These are phyloP conservation scores for Halichondria panicea DNA, from an alignment of 37 sponge, comb jelly and placozoan genomes.

Conservation along the genomic window DNA sequence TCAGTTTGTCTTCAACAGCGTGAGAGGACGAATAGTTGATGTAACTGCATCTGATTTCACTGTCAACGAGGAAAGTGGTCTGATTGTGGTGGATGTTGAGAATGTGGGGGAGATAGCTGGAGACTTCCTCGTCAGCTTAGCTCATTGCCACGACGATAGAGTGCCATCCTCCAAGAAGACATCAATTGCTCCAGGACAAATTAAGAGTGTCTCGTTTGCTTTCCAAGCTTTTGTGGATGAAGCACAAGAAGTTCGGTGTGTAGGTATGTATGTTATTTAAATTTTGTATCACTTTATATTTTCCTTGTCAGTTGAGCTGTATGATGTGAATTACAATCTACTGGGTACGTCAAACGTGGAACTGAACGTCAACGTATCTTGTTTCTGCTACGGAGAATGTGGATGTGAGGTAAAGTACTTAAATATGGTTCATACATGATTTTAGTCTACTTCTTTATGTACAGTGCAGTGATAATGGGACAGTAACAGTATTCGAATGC, in stretches of 20 bases:
- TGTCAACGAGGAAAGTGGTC: constrained; percentile 33
- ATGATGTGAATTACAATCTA: constrained; percentile 61
- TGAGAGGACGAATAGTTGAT: constrained; percentile 62
- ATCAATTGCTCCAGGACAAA: constrained; percentile 50
- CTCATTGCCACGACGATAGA: constrained; percentile 37
- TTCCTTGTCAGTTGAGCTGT: constrained; percentile 56
- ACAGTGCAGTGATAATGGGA: constrained; percentile 18
- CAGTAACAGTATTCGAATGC: constrained; percentile 1
- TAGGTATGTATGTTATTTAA: constrained; percentile 38
- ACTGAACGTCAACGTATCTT: constrained; percentile 60
- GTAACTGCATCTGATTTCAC: constrained; percentile 37
- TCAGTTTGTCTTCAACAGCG: constrained; percentile 61
- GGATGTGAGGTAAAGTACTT: constrained; percentile 79
- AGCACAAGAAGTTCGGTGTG: constrained; percentile 43
- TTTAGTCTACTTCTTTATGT: not conserved
- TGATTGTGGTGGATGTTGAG: constrained; percentile 56
- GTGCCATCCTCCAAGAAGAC: constrained; percentile 22
- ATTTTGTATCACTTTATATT: not conserved
- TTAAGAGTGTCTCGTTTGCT: constrained; percentile 27
- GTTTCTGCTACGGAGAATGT: constrained; percentile 81
- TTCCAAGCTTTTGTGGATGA: constrained; percentile 22
- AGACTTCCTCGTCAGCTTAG: constrained; percentile 55
- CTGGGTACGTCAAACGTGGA: constrained; percentile 58
- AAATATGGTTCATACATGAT: not conserved
- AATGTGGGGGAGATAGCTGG: constrained; percentile 71